These are phyloP conservation scores for Unio pictorum DNA, from an alignment of 2,888 invertebrate genomes.

Conservation along the genomic window DNA sequence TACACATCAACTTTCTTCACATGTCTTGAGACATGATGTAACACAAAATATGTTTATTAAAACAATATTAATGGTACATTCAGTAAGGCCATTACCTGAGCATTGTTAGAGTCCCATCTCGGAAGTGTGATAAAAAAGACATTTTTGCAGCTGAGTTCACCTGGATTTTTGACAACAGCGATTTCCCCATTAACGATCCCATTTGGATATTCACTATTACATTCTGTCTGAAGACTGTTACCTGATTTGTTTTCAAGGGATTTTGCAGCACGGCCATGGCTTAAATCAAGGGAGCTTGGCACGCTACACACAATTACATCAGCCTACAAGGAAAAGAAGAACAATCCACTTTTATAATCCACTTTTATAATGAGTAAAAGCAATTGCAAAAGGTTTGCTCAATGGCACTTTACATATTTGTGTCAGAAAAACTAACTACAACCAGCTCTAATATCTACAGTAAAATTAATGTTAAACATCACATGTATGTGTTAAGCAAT, in stretches of 20 bases:
- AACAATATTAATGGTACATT: no score
- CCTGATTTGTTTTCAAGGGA: constrained; percentile 31
- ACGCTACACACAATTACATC: constrained; percentile 44
- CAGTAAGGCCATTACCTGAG: constrained; percentile 12
- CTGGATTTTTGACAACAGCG: constrained; percentile 16
- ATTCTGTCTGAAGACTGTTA: constrained; percentile 23
- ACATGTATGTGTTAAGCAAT: no score
- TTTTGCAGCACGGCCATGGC: constrained; percentile 31
- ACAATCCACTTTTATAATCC: no score
- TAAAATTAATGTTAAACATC: no score
- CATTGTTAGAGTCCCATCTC: constrained; percentile 17
- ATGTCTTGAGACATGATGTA: no score
- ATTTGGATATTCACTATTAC: constrained; percentile 20
- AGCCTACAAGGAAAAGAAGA: constrained; percentile 17
- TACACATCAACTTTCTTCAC: no score
- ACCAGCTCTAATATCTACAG: no score
- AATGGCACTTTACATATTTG: no score
- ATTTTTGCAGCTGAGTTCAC: constrained; percentile 32
- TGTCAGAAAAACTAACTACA: no score
- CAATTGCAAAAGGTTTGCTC: no score
- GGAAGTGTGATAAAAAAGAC: constrained; percentile 34
- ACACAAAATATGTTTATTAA: no score
- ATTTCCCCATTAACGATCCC: constrained; percentile 33
- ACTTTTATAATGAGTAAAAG: no score
- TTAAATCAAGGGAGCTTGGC: constrained; percentile 27